Evolutionary conservation across 2,797 vertebrate genomes (phyloP), one percentile per base, ranked within the genome.

Genomic region (Catharus ustulatus): DNA sequence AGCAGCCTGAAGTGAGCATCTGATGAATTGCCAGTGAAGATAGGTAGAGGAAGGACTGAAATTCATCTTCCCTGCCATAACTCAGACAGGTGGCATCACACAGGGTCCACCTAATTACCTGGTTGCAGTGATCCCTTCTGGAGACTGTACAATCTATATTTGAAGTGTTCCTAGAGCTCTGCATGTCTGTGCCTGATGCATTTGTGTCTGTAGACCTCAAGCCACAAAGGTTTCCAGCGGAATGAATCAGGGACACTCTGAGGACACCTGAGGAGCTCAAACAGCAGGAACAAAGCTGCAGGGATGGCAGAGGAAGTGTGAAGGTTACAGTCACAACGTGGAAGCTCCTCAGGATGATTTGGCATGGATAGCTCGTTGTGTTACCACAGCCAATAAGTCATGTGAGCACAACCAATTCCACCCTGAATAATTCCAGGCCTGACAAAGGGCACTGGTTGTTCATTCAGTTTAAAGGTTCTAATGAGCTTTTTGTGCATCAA

Each of bases 401-500:
- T 52, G 36, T 14, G 73, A 81, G 29, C 66, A 38, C 40, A 80
- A 78, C 75, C 82, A 83, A 89, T 91, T 90, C 78, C 74, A 76
- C 38, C 52, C 68, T 57, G 82, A 92, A 86, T 87, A 66, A 89
- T 86, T 79, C 88, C 57, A 62, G 74, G 63, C 63, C 43, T 72
- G 76, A 92, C 80, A 91, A 89, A 93, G 82, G 75, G 90, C 84
- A 84, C 63, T 32, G 40, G 67, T 61, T 86, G 63, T 77, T 94
- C 90, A 27, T 62, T 78, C 55, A 29, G 40, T 77, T 84, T 90
- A 69, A 81, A 76, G 27, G 63, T 95, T 80, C 85, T 93, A 93
- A 95, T 86, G 90, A 96, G 79, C 46, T 93, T 89, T 87, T 84
- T 88, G 82, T 67, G 40, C 76, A 74, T 95, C 80, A 57, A 42